Evolutionary conservation across 2,113 vertebrate genomes (phyloP).

Genomic region (Myiopsitta monachus): DNA sequence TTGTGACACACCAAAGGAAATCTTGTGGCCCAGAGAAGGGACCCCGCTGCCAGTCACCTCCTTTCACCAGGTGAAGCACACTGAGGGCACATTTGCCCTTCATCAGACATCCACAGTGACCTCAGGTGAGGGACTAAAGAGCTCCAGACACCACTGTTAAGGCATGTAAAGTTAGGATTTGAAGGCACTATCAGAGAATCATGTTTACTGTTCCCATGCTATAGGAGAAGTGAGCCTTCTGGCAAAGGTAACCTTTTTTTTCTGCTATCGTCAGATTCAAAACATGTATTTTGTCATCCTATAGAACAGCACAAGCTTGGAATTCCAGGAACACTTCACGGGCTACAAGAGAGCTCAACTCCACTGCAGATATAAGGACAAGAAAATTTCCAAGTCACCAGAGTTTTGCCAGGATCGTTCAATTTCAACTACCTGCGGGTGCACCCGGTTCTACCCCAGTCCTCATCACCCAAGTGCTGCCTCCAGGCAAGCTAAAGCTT

Average conservation of each 20-base stretch:
- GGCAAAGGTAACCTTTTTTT: background rate
- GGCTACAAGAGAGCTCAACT: background rate
- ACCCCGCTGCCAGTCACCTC: fast-evolving
- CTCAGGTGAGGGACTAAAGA: background rate
- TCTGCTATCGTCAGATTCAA: background rate
- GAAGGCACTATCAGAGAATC: background rate
- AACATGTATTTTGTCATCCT: background rate
- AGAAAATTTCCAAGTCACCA: background rate
- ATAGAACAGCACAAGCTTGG: background rate
- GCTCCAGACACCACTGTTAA: fast-evolving
- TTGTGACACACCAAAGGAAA: background rate
- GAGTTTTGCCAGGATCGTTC: background rate
- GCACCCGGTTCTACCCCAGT: background rate
- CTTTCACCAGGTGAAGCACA: background rate
- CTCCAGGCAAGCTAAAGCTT: fast-evolving
- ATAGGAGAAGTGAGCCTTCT: background rate
- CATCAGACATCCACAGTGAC: fast-evolving
- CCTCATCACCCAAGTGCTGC: background rate
- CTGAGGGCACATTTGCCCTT: background rate
- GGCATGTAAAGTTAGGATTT: fast-evolving
- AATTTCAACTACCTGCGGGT: background rate
- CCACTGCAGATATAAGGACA: background rate
- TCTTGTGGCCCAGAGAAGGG: background rate
- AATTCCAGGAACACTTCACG: background rate
- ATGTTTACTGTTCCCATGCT: background rate